phyloP scores from a whole-genome alignment of 1,140 invertebrate genomes.

The Adoxophyes honmai region DNA sequence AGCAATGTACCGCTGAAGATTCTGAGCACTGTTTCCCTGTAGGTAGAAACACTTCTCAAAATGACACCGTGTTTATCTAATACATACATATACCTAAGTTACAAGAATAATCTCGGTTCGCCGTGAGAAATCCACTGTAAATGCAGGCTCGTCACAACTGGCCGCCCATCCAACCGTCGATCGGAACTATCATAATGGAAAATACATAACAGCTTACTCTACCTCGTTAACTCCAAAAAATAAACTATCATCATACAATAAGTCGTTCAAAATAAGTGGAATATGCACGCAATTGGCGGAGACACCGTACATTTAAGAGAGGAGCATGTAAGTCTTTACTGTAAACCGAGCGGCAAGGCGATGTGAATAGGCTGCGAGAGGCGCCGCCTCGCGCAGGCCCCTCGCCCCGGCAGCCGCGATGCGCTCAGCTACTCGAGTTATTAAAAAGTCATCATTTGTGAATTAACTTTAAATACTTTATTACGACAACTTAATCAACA shows the following conservation, averaged over 20 bases:
- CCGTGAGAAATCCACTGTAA: constrained; percentile 66
- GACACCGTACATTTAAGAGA: constrained; percentile 28
- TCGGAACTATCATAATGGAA: constrained; percentile 52
- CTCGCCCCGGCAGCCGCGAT: neutral
- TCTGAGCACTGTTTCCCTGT: constrained; percentile 53
- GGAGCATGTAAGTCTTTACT: constrained; percentile 30
- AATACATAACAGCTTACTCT: constrained; percentile 74
- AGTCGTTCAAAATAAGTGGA: constrained; percentile 41
- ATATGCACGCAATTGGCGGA: constrained; percentile 22
- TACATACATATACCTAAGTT: constrained; percentile 72
- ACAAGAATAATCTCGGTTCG: constrained; percentile 63
- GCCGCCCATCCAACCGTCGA: constrained; percentile 43
- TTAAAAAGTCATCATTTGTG: constrained; percentile 64
- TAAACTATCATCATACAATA: constrained; percentile 71
- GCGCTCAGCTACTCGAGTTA: constrained; percentile 26
- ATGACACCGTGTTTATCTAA: constrained; percentile 61
- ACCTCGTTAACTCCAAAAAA: constrained; percentile 72
- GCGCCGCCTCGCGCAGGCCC: neutral
- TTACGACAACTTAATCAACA: constrained; percentile 76
- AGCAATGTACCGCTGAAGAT: constrained; percentile 62
- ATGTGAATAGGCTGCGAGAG: constrained; percentile 66
- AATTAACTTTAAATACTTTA: constrained; percentile 76
- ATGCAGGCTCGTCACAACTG: constrained; percentile 59
- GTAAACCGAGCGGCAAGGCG: constrained; percentile 37
- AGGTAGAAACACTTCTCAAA: constrained; percentile 54